Evolutionary conservation across 2,888 invertebrate genomes (phyloP).

Genomic region (Horisme vitalbata): DNA sequence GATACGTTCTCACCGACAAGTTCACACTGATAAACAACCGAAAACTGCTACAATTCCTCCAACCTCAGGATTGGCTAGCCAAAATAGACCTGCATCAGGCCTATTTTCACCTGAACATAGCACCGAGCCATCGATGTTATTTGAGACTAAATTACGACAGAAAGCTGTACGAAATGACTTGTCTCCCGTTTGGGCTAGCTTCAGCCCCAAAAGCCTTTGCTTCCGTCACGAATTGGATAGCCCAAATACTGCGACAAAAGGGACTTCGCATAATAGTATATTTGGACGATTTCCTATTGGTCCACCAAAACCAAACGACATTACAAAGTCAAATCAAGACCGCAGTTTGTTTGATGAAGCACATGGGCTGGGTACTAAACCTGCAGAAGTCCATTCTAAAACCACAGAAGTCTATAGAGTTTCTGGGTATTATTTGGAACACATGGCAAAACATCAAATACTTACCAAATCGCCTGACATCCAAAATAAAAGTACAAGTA

Average conservation of each 20-base stretch:
- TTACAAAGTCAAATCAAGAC: neutral
- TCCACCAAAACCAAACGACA: neutral
- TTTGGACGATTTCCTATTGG: conserved; percentile 6
- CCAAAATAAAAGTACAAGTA: neutral
- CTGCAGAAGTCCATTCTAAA: neutral
- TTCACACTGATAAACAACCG: neutral
- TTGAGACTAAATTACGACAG: neutral
- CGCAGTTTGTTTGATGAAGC: neutral
- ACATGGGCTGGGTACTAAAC: neutral
- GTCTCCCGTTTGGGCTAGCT: conserved; percentile 40
- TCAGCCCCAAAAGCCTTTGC: conserved; percentile 37
- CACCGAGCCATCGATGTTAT: neutral
- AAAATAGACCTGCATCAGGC: neutral
- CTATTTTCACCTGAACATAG: neutral
- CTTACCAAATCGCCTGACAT: neutral
- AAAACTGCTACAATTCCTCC: neutral
- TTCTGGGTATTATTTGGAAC: neutral
- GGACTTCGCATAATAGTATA: too few relatives aligned
- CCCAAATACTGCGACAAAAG: conserved; percentile 25
- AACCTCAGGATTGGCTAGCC: neutral
- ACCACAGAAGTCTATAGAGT: neutral
- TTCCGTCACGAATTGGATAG: conserved; percentile 33
- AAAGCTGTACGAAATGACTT: conserved; percentile 31
- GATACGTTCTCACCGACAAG: neutral
- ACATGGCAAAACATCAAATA: neutral